phyloP scores from a whole-genome alignment of 2,113 vertebrate species.

The Gallinago paraguaiae region DNA sequence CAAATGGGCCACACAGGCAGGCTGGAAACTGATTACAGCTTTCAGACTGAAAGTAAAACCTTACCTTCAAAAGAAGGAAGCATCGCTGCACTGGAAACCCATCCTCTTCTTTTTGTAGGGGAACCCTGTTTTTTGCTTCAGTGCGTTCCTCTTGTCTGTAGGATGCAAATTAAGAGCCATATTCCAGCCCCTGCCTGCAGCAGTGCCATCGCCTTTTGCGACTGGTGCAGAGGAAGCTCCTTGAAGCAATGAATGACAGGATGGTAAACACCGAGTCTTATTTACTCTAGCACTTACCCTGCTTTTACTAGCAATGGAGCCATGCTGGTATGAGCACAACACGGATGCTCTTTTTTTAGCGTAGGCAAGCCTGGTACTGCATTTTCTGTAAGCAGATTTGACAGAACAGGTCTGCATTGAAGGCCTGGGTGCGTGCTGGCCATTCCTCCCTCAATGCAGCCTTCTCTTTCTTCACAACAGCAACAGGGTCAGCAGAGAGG shows the following conservation, averaged over 20 bases:
- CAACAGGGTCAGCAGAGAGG: slow-evolving; percentile 88
- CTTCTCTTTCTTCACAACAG: slow-evolving; percentile 75
- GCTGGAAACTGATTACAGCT: neutral
- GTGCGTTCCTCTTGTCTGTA: neutral
- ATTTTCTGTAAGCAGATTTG: neutral
- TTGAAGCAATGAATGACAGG: neutral
- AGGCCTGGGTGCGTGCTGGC: neutral
- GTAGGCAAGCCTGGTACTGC: neutral
- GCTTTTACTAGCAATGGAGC: neutral
- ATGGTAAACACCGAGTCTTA: neutral
- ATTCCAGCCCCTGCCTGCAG: neutral
- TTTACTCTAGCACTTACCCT: slow-evolving; percentile 3
- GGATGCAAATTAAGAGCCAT: neutral
- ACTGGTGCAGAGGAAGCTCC: neutral
- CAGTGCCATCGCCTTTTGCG: neutral
- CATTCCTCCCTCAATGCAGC: neutral
- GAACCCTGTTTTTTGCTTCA: neutral
- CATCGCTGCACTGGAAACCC: neutral
- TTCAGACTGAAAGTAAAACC: neutral
- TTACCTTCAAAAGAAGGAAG: neutral
- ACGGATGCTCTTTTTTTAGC: neutral
- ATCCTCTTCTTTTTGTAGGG: neutral
- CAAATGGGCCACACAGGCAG: neutral
- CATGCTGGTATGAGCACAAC: neutral
- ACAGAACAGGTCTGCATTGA: neutral